These are phyloP conservation scores for Bellardia pandia DNA, from an alignment of 2,888 invertebrate species.

Conservation along the genomic window DNA sequence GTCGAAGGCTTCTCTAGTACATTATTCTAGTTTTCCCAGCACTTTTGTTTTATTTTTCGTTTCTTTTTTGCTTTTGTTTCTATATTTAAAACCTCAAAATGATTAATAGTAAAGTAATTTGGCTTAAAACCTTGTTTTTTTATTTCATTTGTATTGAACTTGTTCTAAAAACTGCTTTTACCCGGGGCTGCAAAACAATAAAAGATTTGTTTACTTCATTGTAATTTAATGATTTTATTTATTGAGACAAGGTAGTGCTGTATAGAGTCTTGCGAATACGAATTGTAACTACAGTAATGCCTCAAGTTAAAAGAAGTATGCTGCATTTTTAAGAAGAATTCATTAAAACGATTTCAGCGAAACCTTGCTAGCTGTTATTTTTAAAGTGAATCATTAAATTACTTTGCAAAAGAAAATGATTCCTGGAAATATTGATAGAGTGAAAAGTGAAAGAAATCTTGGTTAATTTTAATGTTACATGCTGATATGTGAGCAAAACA, in stretches of 20 bases:
- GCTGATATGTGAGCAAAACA: no score
- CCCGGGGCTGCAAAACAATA: not conserved
- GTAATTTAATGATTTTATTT: constrained; percentile 10
- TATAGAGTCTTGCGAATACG: not conserved
- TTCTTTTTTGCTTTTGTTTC: not conserved
- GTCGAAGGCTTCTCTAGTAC: not conserved
- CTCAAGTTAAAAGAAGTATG: not conserved
- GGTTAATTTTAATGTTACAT: no score
- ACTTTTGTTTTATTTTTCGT: not conserved
- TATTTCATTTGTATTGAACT: not conserved
- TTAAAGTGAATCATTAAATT: no score
- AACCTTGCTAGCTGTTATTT: not conserved
- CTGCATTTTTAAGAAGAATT: constrained; percentile 6
- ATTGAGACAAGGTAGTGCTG: not conserved
- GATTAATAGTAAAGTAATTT: constrained; percentile 47
- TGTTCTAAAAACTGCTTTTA: not conserved
- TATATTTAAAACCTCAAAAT: constrained; percentile 23
- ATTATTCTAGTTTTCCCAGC: not conserved
- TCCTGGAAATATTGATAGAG: no score
- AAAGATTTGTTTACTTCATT: not conserved
- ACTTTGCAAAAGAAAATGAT: not conserved
- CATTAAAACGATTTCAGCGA: not conserved
- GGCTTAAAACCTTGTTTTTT: not conserved
- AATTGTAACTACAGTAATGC: not conserved
- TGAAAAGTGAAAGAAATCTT: no score